These are phyloP conservation scores for Aegotheles bennettii DNA, from an alignment of 2,113 vertebrate genomes.

Conservation along the genomic window DNA sequence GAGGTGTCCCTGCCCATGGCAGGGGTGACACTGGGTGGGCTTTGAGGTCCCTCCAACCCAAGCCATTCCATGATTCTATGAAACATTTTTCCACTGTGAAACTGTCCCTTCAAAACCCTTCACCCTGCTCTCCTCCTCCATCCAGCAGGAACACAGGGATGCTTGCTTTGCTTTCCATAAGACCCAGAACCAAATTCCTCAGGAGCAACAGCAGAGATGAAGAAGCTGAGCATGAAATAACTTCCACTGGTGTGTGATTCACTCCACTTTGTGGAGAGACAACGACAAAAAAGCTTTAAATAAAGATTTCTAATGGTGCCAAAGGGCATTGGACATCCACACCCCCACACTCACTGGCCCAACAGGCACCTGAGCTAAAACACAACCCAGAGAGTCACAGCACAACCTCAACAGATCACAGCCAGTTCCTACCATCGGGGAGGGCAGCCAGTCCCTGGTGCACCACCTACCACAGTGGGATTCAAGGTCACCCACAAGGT, in stretches of 20 bases:
- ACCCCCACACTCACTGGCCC: accelerated
- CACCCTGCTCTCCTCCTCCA: not conserved
- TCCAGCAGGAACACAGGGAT: not conserved
- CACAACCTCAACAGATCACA: accelerated
- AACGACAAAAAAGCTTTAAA: not conserved
- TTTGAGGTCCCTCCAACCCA: too few species aligned
- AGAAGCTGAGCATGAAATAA: not conserved
- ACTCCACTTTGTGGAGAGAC: not conserved
- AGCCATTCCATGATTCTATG: too few species aligned
- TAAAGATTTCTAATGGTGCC: too few species aligned
- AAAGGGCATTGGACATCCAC: not conserved
- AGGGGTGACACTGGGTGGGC: too few species aligned
- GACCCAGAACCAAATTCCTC: not conserved
- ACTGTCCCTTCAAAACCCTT: not conserved
- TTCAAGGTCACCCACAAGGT: not conserved
- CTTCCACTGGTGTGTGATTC: accelerated
- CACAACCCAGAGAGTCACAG: not conserved
- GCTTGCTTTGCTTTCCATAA: accelerated
- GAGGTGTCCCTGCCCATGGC: too few species aligned
- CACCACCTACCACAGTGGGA: too few species aligned
- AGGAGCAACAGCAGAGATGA: not conserved
- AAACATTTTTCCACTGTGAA: too few species aligned
- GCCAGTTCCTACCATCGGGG: accelerated
- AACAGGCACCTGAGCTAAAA: too few species aligned
- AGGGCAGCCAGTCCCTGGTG: not conserved